A percentile compares a stretch with the other conserved stretches of the same genome.
phyloP scores from a whole-genome alignment of 2,797 vertebrate species.

The Trichosurus vulpecula region DNA sequence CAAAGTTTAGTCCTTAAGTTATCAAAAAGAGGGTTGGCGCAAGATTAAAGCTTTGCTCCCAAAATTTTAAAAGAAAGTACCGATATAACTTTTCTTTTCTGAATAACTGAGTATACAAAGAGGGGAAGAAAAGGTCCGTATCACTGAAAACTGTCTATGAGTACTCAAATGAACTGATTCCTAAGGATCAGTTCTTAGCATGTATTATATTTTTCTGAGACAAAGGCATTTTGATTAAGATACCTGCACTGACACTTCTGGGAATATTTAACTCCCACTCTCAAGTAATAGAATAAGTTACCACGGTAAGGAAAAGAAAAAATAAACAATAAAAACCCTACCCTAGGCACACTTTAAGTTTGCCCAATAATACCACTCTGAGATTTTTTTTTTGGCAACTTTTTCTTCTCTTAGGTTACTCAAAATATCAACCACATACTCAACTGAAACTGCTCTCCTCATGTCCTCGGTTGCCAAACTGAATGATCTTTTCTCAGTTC shows the following conservation, averaged over 20 bases:
- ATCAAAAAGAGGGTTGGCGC: not conserved
- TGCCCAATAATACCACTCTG: not conserved
- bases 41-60: not conserved
- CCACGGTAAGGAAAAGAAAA: not conserved
- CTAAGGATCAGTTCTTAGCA: not conserved
- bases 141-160: not conserved
- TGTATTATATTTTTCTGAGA: not conserved
- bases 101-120: not conserved
- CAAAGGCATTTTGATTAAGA: not conserved
- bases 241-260: not conserved
- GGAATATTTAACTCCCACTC: not conserved
- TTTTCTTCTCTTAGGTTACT: not conserved
- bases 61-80: not conserved
- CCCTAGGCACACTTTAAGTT: not conserved
- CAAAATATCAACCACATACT: not conserved
- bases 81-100: not conserved
- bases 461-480: not conserved
- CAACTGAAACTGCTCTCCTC: not conserved
- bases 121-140: not conserved
- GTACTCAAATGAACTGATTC: not conserved
- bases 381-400: not conserved
- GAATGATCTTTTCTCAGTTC: not conserved
- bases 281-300: not conserved
- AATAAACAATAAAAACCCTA: not conserved
- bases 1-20: not conserved